These are phyloP conservation scores for Chymomyza caudatula DNA, from an alignment of 2,888 invertebrate species.

Conservation along the genomic window DNA sequence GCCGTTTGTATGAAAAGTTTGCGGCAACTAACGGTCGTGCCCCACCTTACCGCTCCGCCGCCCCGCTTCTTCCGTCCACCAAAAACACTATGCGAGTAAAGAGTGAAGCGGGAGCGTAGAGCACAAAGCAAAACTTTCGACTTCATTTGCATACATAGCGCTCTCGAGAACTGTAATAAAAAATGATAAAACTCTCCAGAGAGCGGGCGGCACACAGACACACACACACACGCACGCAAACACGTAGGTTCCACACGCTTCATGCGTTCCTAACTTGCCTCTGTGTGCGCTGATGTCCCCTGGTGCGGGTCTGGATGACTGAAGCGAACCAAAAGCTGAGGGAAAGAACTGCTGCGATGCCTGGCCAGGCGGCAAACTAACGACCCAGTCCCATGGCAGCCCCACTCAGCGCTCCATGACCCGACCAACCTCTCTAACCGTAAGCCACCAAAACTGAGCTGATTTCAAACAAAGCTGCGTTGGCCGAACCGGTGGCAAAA, in stretches of 20 bases:
- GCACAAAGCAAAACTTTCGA: slow-evolving; percentile 67
- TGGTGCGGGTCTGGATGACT: slow-evolving; percentile 44
- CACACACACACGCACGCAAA: slow-evolving; percentile 15
- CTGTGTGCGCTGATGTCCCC: slow-evolving; percentile 59
- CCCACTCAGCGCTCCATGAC: not conserved
- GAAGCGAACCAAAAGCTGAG: slow-evolving; percentile 28
- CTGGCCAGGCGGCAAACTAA: slow-evolving; percentile 54
- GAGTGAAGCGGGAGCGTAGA: not conserved
- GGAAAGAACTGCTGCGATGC: not conserved
- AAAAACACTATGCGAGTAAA: not conserved
- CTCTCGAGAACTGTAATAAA: slow-evolving; percentile 74
- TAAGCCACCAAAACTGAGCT: slow-evolving; percentile 59
- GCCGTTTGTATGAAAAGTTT: not conserved
- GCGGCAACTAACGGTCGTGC: slow-evolving; percentile 11
- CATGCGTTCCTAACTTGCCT: slow-evolving; percentile 26
- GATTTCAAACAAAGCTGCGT: slow-evolving; percentile 61
- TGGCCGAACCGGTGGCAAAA: slow-evolving; percentile 17
- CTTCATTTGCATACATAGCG: slow-evolving; percentile 76
- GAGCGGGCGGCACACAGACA: slow-evolving; percentile 19
- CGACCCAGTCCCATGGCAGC: slow-evolving; percentile 16
- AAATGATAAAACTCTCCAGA: slow-evolving; percentile 75
- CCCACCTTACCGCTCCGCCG: slow-evolving; percentile 41
- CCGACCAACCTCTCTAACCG: slow-evolving; percentile 6
- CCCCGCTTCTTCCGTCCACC: too few relatives aligned
- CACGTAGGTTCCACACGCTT: slow-evolving; percentile 6